Evolutionary conservation across 2,113 vertebrate species (phyloP).

Genomic region (Oophaga pumilio): DNA sequence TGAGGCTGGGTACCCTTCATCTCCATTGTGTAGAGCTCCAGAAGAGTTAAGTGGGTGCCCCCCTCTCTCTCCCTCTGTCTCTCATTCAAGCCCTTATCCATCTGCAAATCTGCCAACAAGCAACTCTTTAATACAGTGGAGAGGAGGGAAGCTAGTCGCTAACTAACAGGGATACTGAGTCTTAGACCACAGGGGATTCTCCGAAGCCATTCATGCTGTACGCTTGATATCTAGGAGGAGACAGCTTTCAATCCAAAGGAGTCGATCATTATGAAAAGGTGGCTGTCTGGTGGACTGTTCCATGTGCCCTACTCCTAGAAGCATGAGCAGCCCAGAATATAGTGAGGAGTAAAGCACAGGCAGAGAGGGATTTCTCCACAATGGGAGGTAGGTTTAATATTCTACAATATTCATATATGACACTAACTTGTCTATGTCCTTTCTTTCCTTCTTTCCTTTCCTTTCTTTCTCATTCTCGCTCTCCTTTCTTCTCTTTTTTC

Average conservation of each 20-base stretch:
- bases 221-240: background rate
- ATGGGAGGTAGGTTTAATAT: slow-evolving; percentile 36
- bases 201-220: background rate
- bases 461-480: too few relatives aligned
- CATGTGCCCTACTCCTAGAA: slow-evolving; percentile 19
- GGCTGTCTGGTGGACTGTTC: slow-evolving; percentile 35
- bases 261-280: slow-evolving; percentile 65
- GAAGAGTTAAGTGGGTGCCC: slow-evolving; percentile 67
- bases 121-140: slow-evolving; percentile 60
- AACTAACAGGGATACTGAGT: slow-evolving; percentile 30
- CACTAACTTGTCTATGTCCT: too few relatives aligned
- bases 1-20: slow-evolving; percentile 63
- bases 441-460: too few relatives aligned
- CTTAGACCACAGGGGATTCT: slow-evolving; percentile 19
- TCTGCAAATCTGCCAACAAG: slow-evolving; percentile 61
- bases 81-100: slow-evolving; percentile 60
- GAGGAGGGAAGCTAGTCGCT: slow-evolving; percentile 32
- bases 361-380: background rate
- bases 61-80: slow-evolving; percentile 54
- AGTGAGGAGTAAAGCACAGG: background rate
- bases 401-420: background rate
- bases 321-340: background rate
- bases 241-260: slow-evolving; percentile 24
- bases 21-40: slow-evolving; percentile 37
- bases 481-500: too few relatives aligned